Percentiles rank a stretch among this genome's conserved stretches.
Evolutionary conservation across 1,140 invertebrate genomes (phyloP).

Genomic region (Grapholita molesta): DNA sequence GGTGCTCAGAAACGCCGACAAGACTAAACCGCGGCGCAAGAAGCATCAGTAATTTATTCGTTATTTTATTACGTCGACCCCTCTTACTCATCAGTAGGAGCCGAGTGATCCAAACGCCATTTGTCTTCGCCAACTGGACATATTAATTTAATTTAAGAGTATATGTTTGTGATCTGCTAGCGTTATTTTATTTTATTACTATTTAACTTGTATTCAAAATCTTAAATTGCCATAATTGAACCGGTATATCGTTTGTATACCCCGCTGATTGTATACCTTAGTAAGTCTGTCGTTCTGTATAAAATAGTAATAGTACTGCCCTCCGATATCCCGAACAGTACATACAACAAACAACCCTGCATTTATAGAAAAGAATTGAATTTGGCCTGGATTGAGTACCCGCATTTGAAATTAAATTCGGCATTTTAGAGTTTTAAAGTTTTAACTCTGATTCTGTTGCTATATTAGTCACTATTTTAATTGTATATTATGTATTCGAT

Average conservation of each 20-base stretch:
- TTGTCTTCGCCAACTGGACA: constrained; percentile 75
- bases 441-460: constrained; percentile 56
- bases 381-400: constrained; percentile 28
- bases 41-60: constrained; percentile 66
- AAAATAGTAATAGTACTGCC: constrained; percentile 41
- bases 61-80: constrained; percentile 58
- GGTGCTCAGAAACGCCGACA: constrained; percentile 85
- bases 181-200: constrained; percentile 66
- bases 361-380: constrained; percentile 38
- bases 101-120: constrained; percentile 68
- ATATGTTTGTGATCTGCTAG: constrained; percentile 71
- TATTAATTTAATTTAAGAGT: constrained; percentile 58
- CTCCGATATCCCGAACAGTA: constrained; percentile 47
- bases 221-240: constrained; percentile 67
- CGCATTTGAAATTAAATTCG: constrained; percentile 30
- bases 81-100: constrained; percentile 52
- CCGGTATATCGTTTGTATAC: constrained; percentile 36
- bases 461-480: constrained; percentile 74
- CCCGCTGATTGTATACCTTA: constrained; percentile 29
- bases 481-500: constrained; percentile 74
- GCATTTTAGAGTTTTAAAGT: constrained; percentile 42
- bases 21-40: constrained; percentile 72
- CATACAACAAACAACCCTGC: constrained; percentile 37
- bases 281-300: constrained; percentile 39
- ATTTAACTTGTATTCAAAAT: constrained; percentile 47